phyloP scores from a whole-genome alignment of 2,113 vertebrate species.

The Lepus europaeus region DNA sequence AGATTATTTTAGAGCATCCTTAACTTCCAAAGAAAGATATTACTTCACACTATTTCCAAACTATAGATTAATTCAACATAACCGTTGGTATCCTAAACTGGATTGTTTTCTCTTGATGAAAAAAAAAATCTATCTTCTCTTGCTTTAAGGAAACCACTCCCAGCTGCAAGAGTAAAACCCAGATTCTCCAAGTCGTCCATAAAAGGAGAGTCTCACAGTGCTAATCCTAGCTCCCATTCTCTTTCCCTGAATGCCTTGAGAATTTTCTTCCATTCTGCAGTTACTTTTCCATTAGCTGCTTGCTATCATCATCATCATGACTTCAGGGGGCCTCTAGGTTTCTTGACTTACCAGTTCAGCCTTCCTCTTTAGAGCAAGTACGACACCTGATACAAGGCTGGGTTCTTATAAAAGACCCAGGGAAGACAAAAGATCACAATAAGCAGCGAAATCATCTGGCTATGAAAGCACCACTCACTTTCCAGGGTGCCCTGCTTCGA shows the following conservation, averaged over 20 bases:
- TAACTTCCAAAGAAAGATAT: neutral
- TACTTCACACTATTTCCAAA: neutral
- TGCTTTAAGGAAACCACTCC: neutral
- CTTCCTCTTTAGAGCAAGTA: neutral
- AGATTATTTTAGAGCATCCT: neutral
- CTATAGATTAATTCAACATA: conserved; percentile 14
- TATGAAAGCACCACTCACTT: neutral
- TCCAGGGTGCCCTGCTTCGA: neutral
- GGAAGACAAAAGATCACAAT: conserved; percentile 19
- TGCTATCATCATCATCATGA: neutral
- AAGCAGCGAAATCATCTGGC: neutral
- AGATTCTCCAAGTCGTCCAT: neutral
- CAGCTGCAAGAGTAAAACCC: neutral
- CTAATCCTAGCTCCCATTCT: neutral
- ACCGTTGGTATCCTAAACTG: neutral
- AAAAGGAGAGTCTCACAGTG: neutral
- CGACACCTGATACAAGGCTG: neutral
- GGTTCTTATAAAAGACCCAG: neutral
- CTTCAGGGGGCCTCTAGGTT: neutral
- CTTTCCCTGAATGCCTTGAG: neutral
- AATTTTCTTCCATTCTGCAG: neutral
- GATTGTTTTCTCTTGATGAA: neutral
- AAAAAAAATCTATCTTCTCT: neutral
- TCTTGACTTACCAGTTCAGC: neutral
- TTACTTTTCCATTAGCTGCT: neutral